A percentile compares a stretch with the other conserved stretches of the same genome.
phyloP scores from a whole-genome alignment of 2,113 vertebrate genomes.

The Lasiurus cinereus region DNA sequence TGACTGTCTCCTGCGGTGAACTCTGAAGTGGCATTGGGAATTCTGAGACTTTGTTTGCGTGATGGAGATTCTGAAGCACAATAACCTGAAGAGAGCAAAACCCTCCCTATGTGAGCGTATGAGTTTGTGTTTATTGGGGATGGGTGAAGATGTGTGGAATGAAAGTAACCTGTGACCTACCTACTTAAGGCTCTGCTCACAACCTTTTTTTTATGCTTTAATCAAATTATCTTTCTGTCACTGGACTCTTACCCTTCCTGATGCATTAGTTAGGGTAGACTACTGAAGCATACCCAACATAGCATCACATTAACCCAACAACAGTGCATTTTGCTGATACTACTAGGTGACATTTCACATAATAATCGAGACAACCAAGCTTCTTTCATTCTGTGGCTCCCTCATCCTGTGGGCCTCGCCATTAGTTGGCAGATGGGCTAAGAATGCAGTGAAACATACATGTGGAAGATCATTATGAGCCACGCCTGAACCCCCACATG shows the following conservation, averaged over 20 bases:
- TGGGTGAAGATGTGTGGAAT: background rate
- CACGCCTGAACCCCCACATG: background rate
- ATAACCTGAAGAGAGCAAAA: background rate
- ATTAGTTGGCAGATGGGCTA: background rate
- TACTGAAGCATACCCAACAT: background rate
- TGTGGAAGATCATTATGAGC: background rate
- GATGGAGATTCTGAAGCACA: background rate
- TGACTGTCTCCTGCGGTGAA: constrained; percentile 81
- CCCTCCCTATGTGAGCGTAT: background rate
- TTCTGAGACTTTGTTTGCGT: background rate
- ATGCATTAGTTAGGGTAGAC: background rate
- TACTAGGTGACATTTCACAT: background rate
- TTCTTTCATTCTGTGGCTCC: background rate
- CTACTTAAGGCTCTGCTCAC: background rate
- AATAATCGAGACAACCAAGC: background rate
- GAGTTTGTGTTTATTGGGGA: background rate
- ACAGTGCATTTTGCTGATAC: background rate
- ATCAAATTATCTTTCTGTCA: background rate
- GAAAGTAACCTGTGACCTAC: background rate
- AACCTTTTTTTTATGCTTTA: background rate
- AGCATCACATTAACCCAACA: background rate
- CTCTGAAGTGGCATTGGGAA: background rate
- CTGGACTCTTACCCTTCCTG: background rate
- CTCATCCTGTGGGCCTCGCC: background rate
- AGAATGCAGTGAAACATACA: background rate